Evolutionary conservation across 2,113 vertebrate genomes (phyloP).

Genomic region (Numenius arquata): DNA sequence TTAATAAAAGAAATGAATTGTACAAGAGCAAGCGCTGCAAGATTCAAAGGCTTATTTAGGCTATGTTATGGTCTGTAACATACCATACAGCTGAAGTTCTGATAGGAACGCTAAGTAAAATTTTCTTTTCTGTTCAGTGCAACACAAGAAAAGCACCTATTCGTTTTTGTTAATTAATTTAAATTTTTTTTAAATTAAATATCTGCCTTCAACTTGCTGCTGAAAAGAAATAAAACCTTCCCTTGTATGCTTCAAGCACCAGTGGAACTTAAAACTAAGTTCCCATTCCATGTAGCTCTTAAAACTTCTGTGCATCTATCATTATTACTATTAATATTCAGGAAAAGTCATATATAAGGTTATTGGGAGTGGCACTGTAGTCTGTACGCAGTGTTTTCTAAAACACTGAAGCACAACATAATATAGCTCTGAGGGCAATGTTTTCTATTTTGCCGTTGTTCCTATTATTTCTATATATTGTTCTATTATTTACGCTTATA

Average conservation of each 20-base stretch:
- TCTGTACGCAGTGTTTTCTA: background rate
- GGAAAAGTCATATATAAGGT: rapidly evolving
- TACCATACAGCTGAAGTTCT: background rate
- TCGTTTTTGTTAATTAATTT: background rate
- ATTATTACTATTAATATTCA: background rate
- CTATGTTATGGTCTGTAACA: background rate
- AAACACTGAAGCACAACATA: rapidly evolving
- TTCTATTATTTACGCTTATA: background rate
- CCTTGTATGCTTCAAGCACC: background rate
- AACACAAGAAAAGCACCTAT: background rate
- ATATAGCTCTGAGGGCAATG: background rate
- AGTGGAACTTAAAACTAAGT: background rate
- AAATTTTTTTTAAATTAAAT: background rate
- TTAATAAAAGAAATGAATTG: background rate
- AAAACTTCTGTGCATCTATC: background rate
- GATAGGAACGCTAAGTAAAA: background rate
- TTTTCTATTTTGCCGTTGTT: background rate
- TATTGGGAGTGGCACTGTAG: background rate
- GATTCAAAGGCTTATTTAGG: background rate
- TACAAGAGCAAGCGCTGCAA: background rate
- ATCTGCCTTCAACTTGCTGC: background rate
- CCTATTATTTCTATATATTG: background rate
- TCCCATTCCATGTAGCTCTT: background rate
- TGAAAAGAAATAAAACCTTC: background rate
- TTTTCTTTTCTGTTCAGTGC: background rate